phyloP scores from a whole-genome alignment of 2,888 invertebrate species.

The Sinotaia quadrata region DNA sequence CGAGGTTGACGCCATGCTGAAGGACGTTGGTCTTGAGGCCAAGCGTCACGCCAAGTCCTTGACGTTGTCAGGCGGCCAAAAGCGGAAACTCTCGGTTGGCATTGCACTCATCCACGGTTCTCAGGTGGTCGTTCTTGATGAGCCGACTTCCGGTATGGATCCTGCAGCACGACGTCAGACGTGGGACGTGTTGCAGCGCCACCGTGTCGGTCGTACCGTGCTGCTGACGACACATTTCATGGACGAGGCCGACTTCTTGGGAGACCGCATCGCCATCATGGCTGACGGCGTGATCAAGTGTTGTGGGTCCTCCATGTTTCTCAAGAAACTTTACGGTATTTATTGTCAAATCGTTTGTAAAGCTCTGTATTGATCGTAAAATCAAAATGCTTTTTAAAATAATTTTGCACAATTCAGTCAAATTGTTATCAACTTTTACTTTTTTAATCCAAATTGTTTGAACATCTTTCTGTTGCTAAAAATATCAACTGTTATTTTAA shows the following conservation, averaged over 20 bases:
- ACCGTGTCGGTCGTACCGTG: constrained; percentile 80
- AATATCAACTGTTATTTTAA: too few relatives aligned
- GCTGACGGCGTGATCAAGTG: constrained; percentile 85
- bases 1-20: constrained; percentile 25
- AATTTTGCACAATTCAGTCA: too few relatives aligned
- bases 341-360: too few relatives aligned
- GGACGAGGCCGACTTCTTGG: constrained; percentile 91
- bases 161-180: constrained; percentile 75
- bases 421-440: too few relatives aligned
- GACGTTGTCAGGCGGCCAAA: constrained; percentile 68
- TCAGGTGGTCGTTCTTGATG: constrained; percentile 74
- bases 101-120: constrained; percentile 70
- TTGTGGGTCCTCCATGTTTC: constrained; percentile 81
- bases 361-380: too few relatives aligned
- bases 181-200: constrained; percentile 83
- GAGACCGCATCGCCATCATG: constrained; percentile 91
- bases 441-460: too few relatives aligned
- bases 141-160: constrained; percentile 76
- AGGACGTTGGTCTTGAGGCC: constrained; percentile 43
- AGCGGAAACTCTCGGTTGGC: constrained; percentile 67
- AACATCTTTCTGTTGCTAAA: too few relatives aligned
- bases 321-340: constrained; percentile 87
- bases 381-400: too few relatives aligned
- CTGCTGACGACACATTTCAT: constrained; percentile 85
- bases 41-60: constrained; percentile 52